phyloP scores from a whole-genome alignment of 2,797 vertebrate genomes.

The Myripristis murdjan region DNA sequence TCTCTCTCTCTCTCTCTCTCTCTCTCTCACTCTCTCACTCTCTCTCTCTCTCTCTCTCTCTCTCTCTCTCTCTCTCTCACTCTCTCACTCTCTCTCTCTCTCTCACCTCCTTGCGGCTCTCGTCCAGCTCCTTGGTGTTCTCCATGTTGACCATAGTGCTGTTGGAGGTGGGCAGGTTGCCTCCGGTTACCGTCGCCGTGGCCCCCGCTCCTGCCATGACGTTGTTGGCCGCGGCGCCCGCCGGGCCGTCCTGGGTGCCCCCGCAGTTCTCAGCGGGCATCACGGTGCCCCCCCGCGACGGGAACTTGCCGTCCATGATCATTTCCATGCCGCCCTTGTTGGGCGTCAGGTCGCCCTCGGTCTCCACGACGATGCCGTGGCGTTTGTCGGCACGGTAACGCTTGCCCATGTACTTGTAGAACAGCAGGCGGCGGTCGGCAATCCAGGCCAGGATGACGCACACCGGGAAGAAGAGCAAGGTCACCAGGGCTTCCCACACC shows the following conservation, averaged over 20 bases:
- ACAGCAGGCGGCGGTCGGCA: slow-evolving; percentile 92
- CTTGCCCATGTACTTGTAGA: slow-evolving; percentile 96
- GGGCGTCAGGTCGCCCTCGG: slow-evolving; percentile 89
- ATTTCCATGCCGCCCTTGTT: slow-evolving; percentile 85
- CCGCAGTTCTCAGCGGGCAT: slow-evolving; percentile 67
- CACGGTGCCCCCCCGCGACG: slow-evolving; percentile 55
- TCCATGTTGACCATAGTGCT: slow-evolving; percentile 78
- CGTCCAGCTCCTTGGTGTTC: slow-evolving; percentile 89
- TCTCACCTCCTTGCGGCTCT: slow-evolving; percentile 90
- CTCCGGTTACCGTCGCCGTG: slow-evolving; percentile 34
- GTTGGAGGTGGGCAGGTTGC: slow-evolving; percentile 75
- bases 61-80: not conserved
- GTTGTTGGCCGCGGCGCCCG: slow-evolving; percentile 50
- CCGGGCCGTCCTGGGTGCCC: slow-evolving; percentile 50
- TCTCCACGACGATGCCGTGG: slow-evolving; percentile 92
- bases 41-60: not conserved
- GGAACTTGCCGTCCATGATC: slow-evolving; percentile 88
- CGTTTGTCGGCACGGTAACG: slow-evolving; percentile 93
- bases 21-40: not conserved
- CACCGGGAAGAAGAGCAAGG: slow-evolving; percentile 92
- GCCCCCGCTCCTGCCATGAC: slow-evolving; percentile 6
- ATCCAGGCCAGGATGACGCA: slow-evolving; percentile 94
- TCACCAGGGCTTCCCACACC: slow-evolving; percentile 94
- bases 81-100: not conserved
- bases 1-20: not conserved